Base-by-base conservation (phyloP, 2,113 vertebrate genomes). In the Smithornis capensis region DNA sequence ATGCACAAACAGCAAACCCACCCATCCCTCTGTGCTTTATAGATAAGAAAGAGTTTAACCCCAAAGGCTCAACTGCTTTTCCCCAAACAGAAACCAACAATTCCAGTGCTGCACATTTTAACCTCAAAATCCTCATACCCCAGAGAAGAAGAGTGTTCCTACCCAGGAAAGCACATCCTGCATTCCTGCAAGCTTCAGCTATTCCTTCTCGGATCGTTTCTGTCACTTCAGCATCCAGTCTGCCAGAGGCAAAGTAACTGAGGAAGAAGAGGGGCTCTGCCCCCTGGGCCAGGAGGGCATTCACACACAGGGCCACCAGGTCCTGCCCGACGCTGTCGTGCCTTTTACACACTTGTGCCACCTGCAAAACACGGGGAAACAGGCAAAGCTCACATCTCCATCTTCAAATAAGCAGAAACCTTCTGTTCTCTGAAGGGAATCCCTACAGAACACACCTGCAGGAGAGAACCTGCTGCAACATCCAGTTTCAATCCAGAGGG, bases 241-340 rank as follows among this genome's bases (percentile, higher is more conserved):
- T 96, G 24, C 98, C 98, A 78, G 97, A 98, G 92, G 98, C 95
- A 90, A 98, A 98, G 59, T 99, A 98, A 80, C 96, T 97, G 28
- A 99, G 98, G 96, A 99, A 99, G 98, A 99, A 99, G 86, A 99
- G 98, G 3, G 99, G 98, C 95, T 99, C 98, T 0, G 99, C 99
- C 14, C 99, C 99, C 83, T 98, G 98, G 56, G 98, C 98, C 90
- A 99, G 90, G 37, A 99, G 96, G 2, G 98, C 98, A 27, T 99
- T 99, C 67, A 98, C 98, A 50, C 99, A 99, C 97, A 98, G 94
- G 69, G 98, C 98, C 64, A 99, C 98, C 97, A 99, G 96, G 86
- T 99, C 98, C 94, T 99, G 98, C 47, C 99, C 99, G 7, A 99
- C 86, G 18, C 94, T 95, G 81, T 93, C 74, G 0, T 98, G 98